Evolutionary conservation across 2,113 vertebrate species (phyloP).

Genomic region (Oreochromis spilurus): DNA sequence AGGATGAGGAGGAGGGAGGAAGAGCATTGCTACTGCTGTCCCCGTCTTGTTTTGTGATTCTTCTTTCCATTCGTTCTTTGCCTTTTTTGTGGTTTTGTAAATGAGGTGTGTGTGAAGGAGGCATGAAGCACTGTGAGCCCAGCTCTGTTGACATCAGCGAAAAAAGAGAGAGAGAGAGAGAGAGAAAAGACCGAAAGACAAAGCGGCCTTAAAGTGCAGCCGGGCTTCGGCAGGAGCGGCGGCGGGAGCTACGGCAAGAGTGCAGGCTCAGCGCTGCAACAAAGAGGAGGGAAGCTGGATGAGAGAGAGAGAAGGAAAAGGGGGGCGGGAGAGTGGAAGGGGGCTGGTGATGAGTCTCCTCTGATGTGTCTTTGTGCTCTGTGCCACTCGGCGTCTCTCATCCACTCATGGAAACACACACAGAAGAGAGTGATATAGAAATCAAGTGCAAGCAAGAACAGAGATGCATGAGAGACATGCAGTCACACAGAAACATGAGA

Average conservation of each 20-base stretch:
- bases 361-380: slow-evolving; percentile 64
- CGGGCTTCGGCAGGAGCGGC: slow-evolving; percentile 40
- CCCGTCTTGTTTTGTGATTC: slow-evolving; percentile 57
- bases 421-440: slow-evolving; percentile 18
- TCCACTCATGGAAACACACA: slow-evolving; percentile 34
- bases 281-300: slow-evolving; percentile 58
- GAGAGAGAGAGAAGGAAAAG: slow-evolving; percentile 12
- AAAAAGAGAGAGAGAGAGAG: slow-evolving; percentile 28
- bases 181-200: slow-evolving; percentile 46
- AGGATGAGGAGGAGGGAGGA: slow-evolving; percentile 30
- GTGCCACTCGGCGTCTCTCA: slow-evolving; percentile 48
- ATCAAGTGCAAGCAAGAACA: slow-evolving; percentile 19
- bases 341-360: slow-evolving; percentile 35
- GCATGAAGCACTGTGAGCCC: slow-evolving; percentile 66
- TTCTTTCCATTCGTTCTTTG: slow-evolving; percentile 29
- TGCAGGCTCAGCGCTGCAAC: slow-evolving; percentile 69
- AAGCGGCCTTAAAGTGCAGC: slow-evolving; percentile 64
- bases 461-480: neutral
- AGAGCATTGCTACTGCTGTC: slow-evolving; percentile 40
- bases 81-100: slow-evolving; percentile 71
- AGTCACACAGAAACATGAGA: slow-evolving; percentile 24
- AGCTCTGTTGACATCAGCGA: slow-evolving; percentile 76
- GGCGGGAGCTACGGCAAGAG: slow-evolving; percentile 53
- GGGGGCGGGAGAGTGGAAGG: neutral
- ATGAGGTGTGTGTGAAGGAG: slow-evolving; percentile 63